Evolutionary conservation across 1,140 invertebrate species (phyloP).

Genomic region (Popillia japonica): DNA sequence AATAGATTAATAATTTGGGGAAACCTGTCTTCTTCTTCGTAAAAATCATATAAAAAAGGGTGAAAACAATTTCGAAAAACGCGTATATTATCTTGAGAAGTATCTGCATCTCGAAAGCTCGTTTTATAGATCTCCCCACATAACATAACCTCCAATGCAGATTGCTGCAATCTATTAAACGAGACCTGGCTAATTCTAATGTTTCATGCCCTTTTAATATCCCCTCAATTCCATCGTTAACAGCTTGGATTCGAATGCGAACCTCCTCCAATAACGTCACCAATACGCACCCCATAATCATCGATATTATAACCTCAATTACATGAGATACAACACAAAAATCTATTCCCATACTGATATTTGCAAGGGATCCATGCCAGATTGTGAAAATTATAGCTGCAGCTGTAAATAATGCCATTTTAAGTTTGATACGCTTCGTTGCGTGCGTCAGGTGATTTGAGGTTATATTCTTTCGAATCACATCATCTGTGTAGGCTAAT

Average conservation of each 20-base stretch:
- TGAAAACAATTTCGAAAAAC: neutral
- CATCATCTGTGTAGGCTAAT: neutral
- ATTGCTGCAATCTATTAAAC: neutral
- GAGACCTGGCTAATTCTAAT: neutral
- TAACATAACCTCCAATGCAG: neutral
- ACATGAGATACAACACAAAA: neutral
- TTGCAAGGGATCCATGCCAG: neutral
- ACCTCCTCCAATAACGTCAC: neutral
- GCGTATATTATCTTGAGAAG: no score
- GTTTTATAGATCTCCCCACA: neutral
- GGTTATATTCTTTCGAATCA: no score
- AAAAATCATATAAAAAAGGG: neutral
- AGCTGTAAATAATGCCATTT: neutral
- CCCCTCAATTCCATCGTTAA: neutral
- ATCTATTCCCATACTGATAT: neutral
- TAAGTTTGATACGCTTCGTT: neutral
- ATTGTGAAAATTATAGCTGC: neutral
- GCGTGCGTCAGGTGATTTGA: no score
- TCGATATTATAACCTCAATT: neutral
- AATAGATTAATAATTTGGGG: neutral
- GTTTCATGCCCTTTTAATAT: neutral
- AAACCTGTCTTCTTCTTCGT: neutral
- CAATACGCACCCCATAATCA: neutral
- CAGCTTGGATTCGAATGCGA: neutral
- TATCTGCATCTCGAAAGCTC: neutral